Evolutionary conservation across 1,140 invertebrate genomes (phyloP).

Genomic region (Myzus persicae): DNA sequence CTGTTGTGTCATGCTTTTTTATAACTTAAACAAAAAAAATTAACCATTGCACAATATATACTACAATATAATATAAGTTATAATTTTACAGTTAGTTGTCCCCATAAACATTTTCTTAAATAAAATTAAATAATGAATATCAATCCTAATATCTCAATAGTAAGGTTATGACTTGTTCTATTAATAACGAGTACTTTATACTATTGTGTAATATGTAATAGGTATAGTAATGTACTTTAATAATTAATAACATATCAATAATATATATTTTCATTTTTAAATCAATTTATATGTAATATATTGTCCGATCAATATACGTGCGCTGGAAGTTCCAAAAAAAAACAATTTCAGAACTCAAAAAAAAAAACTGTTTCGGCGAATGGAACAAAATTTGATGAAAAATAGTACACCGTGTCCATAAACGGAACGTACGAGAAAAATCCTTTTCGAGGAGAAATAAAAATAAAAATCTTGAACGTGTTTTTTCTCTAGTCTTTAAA

Average conservation of each 20-base stretch:
- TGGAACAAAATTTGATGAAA: not conserved
- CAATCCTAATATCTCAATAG: not conserved
- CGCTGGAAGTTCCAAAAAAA: not conserved
- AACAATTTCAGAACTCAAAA: not conserved
- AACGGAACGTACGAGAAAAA: not conserved
- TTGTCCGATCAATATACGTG: not conserved
- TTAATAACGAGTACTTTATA: not conserved
- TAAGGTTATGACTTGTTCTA: not conserved
- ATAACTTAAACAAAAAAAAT: no score
- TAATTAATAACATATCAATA: no score
- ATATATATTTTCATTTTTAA: not conserved
- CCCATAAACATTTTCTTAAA: no score
- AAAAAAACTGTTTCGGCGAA: not conserved
- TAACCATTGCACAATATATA: no score
- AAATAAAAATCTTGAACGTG: slow-evolving; percentile 32
- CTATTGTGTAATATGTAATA: not conserved
- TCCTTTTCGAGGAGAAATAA: not conserved
- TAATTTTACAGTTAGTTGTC: no score
- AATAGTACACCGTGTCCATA: not conserved
- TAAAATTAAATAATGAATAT: not conserved
- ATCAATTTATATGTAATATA: not conserved
- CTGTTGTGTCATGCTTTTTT: no score
- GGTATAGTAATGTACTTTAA: not conserved
- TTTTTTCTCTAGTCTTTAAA: slow-evolving; percentile 9
- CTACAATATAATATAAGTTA: no score